Percentiles rank a stretch among this genome's conserved stretches.
phyloP scores from a whole-genome alignment of 1,140 invertebrate species.

The Aporrectodea caliginosa region DNA sequence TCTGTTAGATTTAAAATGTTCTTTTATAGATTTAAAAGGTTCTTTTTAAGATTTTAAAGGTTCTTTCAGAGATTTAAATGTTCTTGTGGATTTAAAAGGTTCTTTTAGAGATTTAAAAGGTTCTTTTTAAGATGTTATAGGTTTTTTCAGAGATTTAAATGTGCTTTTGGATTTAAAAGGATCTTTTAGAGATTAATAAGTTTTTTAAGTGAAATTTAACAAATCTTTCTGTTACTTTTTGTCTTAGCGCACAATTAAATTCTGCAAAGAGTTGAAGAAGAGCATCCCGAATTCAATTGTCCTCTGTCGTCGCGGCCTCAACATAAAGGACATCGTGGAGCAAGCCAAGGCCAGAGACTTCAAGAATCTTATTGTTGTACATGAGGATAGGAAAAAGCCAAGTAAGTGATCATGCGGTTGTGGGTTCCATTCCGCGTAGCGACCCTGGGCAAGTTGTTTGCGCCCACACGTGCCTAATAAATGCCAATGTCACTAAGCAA shows the following conservation, averaged over 20 bases:
- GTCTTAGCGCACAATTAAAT: constrained; percentile 77
- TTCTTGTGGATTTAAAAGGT: too few relatives aligned
- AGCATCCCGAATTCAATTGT: constrained; percentile 86
- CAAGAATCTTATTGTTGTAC: constrained; percentile 87
- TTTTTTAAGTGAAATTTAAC: constrained; percentile 20
- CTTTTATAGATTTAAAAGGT: too few relatives aligned
- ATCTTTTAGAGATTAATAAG: constrained; percentile 5
- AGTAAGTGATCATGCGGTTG: too few relatives aligned
- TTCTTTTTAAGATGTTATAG: too few relatives aligned
- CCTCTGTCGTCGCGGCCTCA: constrained; percentile 74
- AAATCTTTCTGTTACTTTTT: constrained; percentile 34
- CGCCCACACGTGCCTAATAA: too few relatives aligned
- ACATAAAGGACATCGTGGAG: constrained; percentile 86
- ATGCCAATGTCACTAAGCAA: too few relatives aligned
- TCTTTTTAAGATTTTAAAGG: too few relatives aligned
- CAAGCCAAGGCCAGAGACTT: constrained; percentile 72
- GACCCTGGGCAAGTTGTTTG: too few relatives aligned
- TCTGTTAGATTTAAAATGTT: too few relatives aligned
- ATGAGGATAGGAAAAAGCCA: constrained; percentile 86
- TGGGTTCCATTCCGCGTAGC: too few relatives aligned
- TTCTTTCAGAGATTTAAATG: too few relatives aligned
- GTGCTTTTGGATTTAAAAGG: background rate
- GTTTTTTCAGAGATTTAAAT: background rate
- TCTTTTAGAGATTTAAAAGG: too few relatives aligned
- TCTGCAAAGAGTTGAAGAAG: constrained; percentile 82